Evolutionary conservation across 2,113 vertebrate genomes (phyloP), one percentile per base, ranked within the genome.

Genomic region (Phalacrocorax brasilianus): DNA sequence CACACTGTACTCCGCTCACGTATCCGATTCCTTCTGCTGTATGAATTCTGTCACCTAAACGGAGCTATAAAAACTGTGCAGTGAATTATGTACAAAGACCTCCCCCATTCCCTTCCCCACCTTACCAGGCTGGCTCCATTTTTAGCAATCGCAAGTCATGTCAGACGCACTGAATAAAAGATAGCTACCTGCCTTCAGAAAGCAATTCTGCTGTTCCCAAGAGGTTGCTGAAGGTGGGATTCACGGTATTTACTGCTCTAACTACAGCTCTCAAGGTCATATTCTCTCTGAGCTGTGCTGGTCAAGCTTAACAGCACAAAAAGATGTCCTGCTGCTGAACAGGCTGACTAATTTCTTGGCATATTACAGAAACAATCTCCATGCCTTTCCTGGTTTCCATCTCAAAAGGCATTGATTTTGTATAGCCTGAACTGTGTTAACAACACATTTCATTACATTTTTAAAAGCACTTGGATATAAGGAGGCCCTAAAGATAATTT

Each of bases 31-130:
- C 95, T 91, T 93, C 96, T 97, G 96, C 84, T 74, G 4, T 58
- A 89, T 11, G 71, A 95, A 66, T 95, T 85, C 91, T 92, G 77
- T 86, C 94, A 92, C 89, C 28, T 53, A 89, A 97, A 91, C 8
- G 3, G 52, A 14, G 91, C 91, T 96, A 92, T 87, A 93, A 97
- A 95, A 95, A 75, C 66, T 38, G 8, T 1, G 53, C 88, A 87
- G 18, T 17, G 16, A 89, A 42, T 84, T 35, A 28, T 47, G 80
- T 21, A 85, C 92, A 82, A 86, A 91, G 92, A 75, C 68, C 50
- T 93, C 85, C 88, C 55, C 88, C 88, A 56, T 16, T 74, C 76
- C 82, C 68, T 44, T 94, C 91, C 86, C 59, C 86, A 89, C 76
- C 86, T 92, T 71, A 63, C 67, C 81, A 89, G 88, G 82, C 76